Evolutionary conservation across 2,797 vertebrate species (phyloP), one percentile per base, ranked within the genome.

Genomic region (Premnoplex brunnescens): DNA sequence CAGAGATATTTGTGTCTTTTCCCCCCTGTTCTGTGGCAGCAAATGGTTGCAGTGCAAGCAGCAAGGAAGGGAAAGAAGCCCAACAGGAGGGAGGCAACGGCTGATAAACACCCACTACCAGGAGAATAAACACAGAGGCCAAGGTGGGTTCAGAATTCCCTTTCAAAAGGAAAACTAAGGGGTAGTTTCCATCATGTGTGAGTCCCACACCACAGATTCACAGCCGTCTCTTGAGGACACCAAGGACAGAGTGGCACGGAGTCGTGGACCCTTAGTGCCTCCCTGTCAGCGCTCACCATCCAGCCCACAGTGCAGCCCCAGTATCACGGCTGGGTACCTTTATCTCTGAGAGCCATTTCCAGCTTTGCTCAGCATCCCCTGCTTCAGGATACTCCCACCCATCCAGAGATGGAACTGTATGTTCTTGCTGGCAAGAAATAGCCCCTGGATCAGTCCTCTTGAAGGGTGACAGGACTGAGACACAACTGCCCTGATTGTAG

Each of bases 201-300:
- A 78, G 32, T 72, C 41, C 75, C 55, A 48, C 0, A 1, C 34
- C 26, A 36, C 22, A 36, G n/a, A 48, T 32, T 41, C 67, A 48
- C 48, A 69, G 51, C 20, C 34, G 39, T 26, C n/a, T 60, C 36
- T n/a, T 0, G 7, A 19, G 67, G 46, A 63, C 82, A 69, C 19
- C 21, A 22, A 49, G 59, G 55, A 51, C 68, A n/a, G 43, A 55
- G 43, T 7, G 51, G 51, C 88, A 76, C 16, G 49, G 32, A 54
- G 32, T 2, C 22, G 39, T 7, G 34, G 28, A 34, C 46, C 28
- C 55, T 56, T 84, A 18, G 10, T 77, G 28, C 56, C 39, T 43
- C 58, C 67, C 32, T 14, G 23, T 14, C 51, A 68, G 54, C 0
- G 0, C 76, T 44, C 7, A 3, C 51, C 0, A 0, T 16, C 56